Conservation (phyloP, 1,140 invertebrate species). For the Lepidurus arcticus region DNA sequence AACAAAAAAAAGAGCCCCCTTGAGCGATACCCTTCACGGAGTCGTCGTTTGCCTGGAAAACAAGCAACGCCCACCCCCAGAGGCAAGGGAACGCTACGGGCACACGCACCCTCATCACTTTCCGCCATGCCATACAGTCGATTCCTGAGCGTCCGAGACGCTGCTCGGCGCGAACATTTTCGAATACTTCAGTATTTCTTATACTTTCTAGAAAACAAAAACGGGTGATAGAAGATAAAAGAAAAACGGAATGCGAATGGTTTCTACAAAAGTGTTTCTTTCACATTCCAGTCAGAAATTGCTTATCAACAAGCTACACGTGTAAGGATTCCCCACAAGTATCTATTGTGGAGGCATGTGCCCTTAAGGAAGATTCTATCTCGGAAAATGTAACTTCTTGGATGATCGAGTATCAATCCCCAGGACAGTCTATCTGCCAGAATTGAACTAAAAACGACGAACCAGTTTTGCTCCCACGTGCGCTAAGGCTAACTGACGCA, state of each 20-base stretch:
- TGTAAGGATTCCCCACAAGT: slow-evolving; percentile 1
- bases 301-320: not conserved
- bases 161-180: not conserved
- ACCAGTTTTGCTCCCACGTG: not conserved
- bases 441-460: not conserved
- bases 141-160: slow-evolving; percentile 3
- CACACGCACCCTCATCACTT: slow-evolving; percentile 17
- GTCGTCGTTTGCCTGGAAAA: slow-evolving; percentile 10
- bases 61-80: slow-evolving; percentile 7
- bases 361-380: not conserved
- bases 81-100: slow-evolving; percentile 1
- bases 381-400: not conserved
- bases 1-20: too few relatives aligned
- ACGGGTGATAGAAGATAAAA: too few relatives aligned
- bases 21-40: not conserved
- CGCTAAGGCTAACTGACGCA: not conserved
- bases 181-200: not conserved
- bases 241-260: too few relatives aligned
- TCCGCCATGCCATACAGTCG: slow-evolving; percentile 8
- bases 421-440: not conserved
- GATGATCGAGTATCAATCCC: not conserved
- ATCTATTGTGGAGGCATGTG: not conserved
- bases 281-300: not conserved
- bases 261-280: not conserved
- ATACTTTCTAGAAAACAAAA: too few relatives aligned